Conservation (phyloP, 2,797 vertebrate genomes). For the Anguilla marmorata region DNA sequence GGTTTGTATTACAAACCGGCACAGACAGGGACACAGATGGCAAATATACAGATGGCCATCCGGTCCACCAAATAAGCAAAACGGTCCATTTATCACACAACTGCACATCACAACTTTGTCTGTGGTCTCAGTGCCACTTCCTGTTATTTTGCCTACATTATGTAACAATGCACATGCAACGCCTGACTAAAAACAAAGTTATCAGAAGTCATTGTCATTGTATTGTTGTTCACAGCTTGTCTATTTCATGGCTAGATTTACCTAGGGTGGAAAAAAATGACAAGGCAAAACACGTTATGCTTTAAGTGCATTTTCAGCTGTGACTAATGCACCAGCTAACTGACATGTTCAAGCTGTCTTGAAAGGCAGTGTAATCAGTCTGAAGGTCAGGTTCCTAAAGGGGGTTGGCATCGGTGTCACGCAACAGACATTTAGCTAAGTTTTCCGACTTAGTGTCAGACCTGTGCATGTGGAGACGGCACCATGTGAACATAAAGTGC, state of each 20-base stretch:
- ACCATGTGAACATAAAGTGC: background rate
- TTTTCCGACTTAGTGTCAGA: background rate
- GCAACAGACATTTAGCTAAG: background rate
- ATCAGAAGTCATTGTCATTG: background rate
- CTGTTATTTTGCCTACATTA: conserved; percentile 5
- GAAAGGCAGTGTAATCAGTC: background rate
- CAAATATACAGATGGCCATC: background rate
- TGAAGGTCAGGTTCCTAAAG: background rate
- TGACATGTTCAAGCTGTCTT: background rate
- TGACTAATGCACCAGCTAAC: background rate
- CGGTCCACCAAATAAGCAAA: background rate
- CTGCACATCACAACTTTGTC: background rate
- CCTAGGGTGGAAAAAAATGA: background rate
- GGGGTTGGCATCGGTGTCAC: background rate
- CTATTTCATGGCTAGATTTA: background rate
- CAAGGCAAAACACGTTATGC: background rate
- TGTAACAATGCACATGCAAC: background rate
- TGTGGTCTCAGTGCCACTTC: conserved; percentile 1
- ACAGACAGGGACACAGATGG: conserved; percentile 10
- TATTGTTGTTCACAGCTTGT: background rate
- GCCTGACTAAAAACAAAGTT: background rate
- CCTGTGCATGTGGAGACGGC: background rate
- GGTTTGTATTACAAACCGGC: background rate
- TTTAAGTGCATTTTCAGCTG: background rate
- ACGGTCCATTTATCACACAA: background rate